Evolutionary conservation across 1,140 invertebrate genomes (phyloP), one percentile per base, ranked within the genome.

Genomic region (Aethina tumida): DNA sequence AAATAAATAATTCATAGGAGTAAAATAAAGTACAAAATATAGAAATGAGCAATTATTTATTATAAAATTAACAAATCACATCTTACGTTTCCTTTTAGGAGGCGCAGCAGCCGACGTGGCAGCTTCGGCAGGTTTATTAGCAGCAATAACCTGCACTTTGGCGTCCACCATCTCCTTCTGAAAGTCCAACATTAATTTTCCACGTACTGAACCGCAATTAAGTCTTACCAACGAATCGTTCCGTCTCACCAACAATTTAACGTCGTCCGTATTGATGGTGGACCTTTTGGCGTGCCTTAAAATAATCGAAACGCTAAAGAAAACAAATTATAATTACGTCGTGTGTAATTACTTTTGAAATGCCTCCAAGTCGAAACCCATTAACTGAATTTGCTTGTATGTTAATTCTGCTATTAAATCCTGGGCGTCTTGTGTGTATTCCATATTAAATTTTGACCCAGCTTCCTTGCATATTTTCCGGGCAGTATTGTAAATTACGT

Each of bases 261-360:
- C 65, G 52, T 73, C 70, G 19, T 73, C 69, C 1, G 55, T 30
- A 41, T 64, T 71, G 14, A 72, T 59, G 3, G 62, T 66, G 12
- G 63, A 55, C 18, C 71, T 59, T 53, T 70, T 72, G 0, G 66
- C 69, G 45, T 73, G 71, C 40, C 71, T 73, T 37, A 38, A 62
- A 59, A 40, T 39, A 18, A 24, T 35, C 2, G 0, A 28, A 8
- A 26, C 35, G 16, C 4, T 18, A 12, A 40, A 27, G 7, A 5
- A 15, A 35, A 27, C 2, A 2, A n/a, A 19, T 8, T 18, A 38
- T 14, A 34, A 32, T 35, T 34, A 19, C 10, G 7, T 35, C 7
- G 15, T 22, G 17, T 35, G 34, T 32, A 58, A 53, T 35, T 60
- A 73, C 71, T 69, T 72, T 5, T 68, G 63, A 58, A 73, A 74